phyloP scores from a whole-genome alignment of 2,888 invertebrate genomes.

The Leucania comma region DNA sequence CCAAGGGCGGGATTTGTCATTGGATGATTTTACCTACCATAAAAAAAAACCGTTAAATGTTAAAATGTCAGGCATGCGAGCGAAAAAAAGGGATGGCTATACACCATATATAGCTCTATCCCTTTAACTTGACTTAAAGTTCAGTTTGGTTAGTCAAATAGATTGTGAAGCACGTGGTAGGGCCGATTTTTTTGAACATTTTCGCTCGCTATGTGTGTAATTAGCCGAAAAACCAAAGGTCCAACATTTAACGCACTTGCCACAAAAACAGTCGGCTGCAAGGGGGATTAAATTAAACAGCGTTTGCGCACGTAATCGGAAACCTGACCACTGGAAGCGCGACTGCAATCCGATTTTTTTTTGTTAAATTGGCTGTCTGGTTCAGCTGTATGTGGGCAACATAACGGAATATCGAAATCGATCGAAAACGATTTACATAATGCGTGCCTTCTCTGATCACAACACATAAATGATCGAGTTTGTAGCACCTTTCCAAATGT shows the following conservation, averaged over 20 bases:
- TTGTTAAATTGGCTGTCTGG: constrained; percentile 55
- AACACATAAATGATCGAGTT: constrained; percentile 42
- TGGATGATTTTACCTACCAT: too few species aligned
- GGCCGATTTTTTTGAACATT: constrained; percentile 61
- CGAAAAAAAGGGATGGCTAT: too few species aligned
- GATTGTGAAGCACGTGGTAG: too few species aligned
- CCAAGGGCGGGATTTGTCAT: too few species aligned
- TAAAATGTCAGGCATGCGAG: too few species aligned
- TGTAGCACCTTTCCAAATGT: constrained; percentile 49
- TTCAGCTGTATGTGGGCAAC: constrained; percentile 54
- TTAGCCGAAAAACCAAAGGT: constrained; percentile 73
- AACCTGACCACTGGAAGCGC: constrained; percentile 70
- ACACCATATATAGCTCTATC: too few species aligned
- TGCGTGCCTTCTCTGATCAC: constrained; percentile 33
- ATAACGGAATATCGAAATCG: constrained; percentile 62
- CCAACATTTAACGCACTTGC: constrained; percentile 69
- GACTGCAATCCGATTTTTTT: constrained; percentile 65
- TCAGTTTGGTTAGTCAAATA: too few species aligned
- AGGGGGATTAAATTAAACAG: constrained; percentile 79
- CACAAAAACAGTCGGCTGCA: constrained; percentile 67
- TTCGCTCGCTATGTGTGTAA: constrained; percentile 60
- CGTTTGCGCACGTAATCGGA: constrained; percentile 76
- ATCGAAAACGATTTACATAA: constrained; percentile 58
- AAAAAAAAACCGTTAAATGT: too few species aligned
- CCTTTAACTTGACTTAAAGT: too few species aligned